Evolutionary conservation across 2,888 invertebrate species (phyloP), one percentile per base, ranked within the genome.

Genomic region (Campoletis raptor): DNA sequence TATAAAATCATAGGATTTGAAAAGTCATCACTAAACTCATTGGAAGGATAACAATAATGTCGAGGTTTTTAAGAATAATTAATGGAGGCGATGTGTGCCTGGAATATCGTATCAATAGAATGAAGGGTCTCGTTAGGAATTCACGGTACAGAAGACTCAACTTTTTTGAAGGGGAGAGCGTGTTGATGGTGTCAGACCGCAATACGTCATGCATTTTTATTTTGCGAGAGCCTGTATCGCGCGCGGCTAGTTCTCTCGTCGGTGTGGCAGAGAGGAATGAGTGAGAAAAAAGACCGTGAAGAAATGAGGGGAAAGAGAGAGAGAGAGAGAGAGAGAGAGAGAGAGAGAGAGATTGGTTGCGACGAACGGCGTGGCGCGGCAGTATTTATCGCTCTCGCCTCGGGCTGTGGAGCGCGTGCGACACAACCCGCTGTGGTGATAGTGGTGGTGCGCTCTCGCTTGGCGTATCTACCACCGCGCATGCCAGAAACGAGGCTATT

Each of bases 341-440:
- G 64, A 80, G 66, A 66, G 81, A 45, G 57, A 66, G 79, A 79
- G 69, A 42, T 70, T 64, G 69, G 15, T n/a, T 70, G 78, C 72
- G 78, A 66, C 69, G 85, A 70, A 77, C 82, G 79, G 87, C 79
- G 87, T 87, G 90, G 89, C 88, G 89, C 89, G 89, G 91, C 88
- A 90, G 90, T 92, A 92, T 92, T 92, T 92, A 92, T 92, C 92
- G 92, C 90, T 86, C 90, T 87, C 90, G 90, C 87, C 88, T 88
- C 89, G 82, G 81, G 88, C 88, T 87, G 74, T 86, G 81, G 77
- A 85, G 89, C 90, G 89, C 88, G 85, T 83, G 85, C 86, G 81
- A 83, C 89, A 87, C 82, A 87, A 80, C 54, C 74, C 77, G 84
- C 76, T 81, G 82, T 72, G 78, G 81, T 45, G 69, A 42, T 78